phyloP scores from a whole-genome alignment of 1,140 invertebrate genomes.

The Cydia fagiglandana region DNA sequence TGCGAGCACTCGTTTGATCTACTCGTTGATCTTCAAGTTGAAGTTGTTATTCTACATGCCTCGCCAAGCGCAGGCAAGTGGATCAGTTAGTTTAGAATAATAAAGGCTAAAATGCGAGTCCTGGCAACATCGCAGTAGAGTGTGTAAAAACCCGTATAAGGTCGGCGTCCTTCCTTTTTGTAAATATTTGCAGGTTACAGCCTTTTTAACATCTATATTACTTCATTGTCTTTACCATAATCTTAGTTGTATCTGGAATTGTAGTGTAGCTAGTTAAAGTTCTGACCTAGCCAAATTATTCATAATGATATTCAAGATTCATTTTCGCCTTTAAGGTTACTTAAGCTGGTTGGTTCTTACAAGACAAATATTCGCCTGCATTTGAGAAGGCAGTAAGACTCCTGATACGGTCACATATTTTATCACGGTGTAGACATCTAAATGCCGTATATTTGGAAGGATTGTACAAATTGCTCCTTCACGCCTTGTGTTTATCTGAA shows the following conservation, averaged over 20 bases:
- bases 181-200: too few relatives aligned
- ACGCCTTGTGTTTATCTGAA: slow-evolving; percentile 11
- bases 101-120: too few relatives aligned
- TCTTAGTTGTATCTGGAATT: background rate
- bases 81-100: background rate
- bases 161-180: too few relatives aligned
- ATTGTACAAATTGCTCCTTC: slow-evolving; percentile 16
- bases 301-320: too few relatives aligned
- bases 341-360: background rate
- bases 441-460: background rate
- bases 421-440: slow-evolving; percentile 3
- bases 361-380: background rate
- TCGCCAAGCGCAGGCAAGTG: background rate
- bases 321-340: background rate
- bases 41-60: background rate
- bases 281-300: background rate
- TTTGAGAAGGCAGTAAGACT: background rate
- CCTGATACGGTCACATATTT: slow-evolving; percentile 6
- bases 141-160: too few relatives aligned
- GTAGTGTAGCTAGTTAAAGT: background rate
- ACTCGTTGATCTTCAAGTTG: slow-evolving; percentile 1
- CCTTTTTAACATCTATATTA: too few relatives aligned
- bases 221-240: background rate
- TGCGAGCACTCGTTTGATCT: background rate
- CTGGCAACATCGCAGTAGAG: too few relatives aligned